Base-by-base conservation (phyloP, 2,797 vertebrate species). In the Macropus fuliginosus region DNA sequence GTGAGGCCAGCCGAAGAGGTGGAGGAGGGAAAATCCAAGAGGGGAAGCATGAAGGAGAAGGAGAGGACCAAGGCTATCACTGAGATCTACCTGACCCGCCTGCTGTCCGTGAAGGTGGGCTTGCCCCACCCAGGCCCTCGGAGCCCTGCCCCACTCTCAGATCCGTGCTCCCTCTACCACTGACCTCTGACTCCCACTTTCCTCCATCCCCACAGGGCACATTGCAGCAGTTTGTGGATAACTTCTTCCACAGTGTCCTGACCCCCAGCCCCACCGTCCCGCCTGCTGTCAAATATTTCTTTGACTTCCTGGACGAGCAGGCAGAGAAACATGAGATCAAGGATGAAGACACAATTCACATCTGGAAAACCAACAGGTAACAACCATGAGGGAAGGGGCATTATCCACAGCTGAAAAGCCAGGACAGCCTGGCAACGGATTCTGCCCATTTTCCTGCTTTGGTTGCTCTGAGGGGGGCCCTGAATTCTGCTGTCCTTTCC, bases 331-430 rank as follows among this genome's bases (percentile, higher is more conserved):
- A 99, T 27, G 99, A 99, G 96, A 99, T 99, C 91, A 99, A 99
- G 97, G 99, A 99, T 21, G 99, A 99, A 96, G 99, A 99, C 97
- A 99, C 99, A 92, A 99, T 99, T 97, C 99, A 99, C 96, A 99
- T 99, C 98, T 99, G 99, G 99, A 99, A 99, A 98, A 99, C 99
- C 56, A 99, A 99, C 98, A 99, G 99, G 99, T 99, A 97, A 0
- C 0, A 34, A 0, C 9, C 21, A 96, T 97, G 97, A 95, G 94
- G 95, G 96, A 96, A 95, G 98, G 66, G n/a, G 18, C n/a, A 16
- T 34, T 16, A 14, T 31, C 62, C 34, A n/a, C 62, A n/a, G n/a
- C 14, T 66, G 66, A 16, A 40, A 74, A 87, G 27, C 66, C 93
- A 2, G 3, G 0, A 57, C 57, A 55, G 59, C 40, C 40, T 40